A percentile compares a stretch with the other conserved stretches of the same genome.
These are phyloP conservation scores for Hexactinellida sp. DNA, from an alignment of 37 sponge, comb jelly and placozoan species.

Conservation along the genomic window DNA sequence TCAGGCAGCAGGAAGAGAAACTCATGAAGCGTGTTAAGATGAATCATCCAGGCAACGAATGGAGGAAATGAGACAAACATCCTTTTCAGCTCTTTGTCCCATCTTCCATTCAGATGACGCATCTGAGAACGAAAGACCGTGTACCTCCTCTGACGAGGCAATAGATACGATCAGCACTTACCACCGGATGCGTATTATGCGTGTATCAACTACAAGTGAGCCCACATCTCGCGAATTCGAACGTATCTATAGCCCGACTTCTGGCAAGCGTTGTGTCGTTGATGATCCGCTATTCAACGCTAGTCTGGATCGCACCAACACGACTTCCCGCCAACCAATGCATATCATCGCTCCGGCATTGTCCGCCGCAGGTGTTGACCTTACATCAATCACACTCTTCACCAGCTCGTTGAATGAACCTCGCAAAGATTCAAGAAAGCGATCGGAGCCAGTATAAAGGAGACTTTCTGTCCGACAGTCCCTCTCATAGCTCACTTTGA, in stretches of 20 bases:
- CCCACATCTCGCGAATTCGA: not conserved
- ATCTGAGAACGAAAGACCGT: constrained; percentile 9
- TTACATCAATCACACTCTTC: not conserved
- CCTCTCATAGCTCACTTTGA: not conserved
- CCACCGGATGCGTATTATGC: not conserved
- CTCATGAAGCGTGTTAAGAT: not conserved
- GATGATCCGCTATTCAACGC: not conserved
- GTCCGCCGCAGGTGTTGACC: not conserved
- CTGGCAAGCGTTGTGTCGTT: not conserved
- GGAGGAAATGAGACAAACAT: constrained; percentile 3
- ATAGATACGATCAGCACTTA: not conserved
- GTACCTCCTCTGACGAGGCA: not conserved
- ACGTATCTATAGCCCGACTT: not conserved
- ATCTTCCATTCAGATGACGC: not conserved
- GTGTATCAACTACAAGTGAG: not conserved
- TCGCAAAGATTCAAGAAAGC: not conserved
- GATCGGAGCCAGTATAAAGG: constrained; percentile 12
- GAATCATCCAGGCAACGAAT: not conserved
- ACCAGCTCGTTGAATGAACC: not conserved
- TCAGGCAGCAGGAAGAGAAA: not conserved
- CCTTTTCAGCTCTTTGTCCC: not conserved
- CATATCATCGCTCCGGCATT: not conserved
- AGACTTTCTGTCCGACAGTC: constrained; percentile 18
- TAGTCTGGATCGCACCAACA: not conserved
- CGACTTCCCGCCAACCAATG: too few relatives aligned